These are phyloP conservation scores for Pantherophis guttatus DNA, from an alignment of 2,113 vertebrate genomes.

Conservation along the genomic window DNA sequence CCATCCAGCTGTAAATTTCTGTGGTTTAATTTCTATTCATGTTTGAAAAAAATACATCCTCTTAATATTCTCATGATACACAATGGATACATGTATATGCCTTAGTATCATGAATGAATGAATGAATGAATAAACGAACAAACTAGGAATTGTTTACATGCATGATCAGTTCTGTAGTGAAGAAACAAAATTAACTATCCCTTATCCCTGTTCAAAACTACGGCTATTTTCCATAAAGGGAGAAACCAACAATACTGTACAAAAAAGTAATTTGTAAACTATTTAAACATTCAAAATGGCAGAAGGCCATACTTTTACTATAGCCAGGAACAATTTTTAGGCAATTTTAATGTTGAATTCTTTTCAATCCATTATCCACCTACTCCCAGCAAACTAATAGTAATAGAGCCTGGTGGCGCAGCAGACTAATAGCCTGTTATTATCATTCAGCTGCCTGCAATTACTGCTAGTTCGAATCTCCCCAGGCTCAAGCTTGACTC, in stretches of 20 bases:
- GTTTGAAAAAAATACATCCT: neutral
- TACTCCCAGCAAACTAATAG: neutral
- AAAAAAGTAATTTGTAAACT: neutral
- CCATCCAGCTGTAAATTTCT: neutral
- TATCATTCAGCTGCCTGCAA: too few species aligned
- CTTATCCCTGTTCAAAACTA: neutral
- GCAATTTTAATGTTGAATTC: neutral
- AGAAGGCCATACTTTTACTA: neutral
- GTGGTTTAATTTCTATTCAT: neutral
- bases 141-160: neutral
- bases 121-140: neutral
- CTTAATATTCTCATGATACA: neutral
- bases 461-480: too few species aligned
- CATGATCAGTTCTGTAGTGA: neutral
- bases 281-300: neutral
- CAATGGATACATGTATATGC: neutral
- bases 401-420: too few species aligned
- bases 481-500: too few species aligned
- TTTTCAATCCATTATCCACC: neutral
- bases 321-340: neutral
- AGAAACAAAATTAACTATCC: neutral
- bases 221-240: neutral
- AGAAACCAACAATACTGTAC: neutral
- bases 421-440: too few species aligned
- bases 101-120: neutral